phyloP scores from a whole-genome alignment of 2,113 vertebrate genomes.

The Pseudonaja textilis region DNA sequence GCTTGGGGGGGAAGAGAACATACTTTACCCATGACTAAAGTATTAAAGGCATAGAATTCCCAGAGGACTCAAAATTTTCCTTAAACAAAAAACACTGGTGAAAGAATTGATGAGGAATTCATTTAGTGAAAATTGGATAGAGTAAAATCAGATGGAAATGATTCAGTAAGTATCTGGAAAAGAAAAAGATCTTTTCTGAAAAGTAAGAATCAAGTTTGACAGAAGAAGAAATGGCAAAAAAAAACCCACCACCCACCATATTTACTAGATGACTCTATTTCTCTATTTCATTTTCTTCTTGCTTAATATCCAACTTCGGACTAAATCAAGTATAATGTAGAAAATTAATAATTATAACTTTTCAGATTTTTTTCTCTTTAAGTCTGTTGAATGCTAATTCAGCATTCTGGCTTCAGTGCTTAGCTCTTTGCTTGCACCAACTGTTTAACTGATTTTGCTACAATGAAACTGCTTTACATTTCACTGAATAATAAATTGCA shows the following conservation, averaged over 20 bases:
- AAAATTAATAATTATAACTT: too few species aligned
- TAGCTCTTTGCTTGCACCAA: neutral
- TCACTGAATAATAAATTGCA: neutral
- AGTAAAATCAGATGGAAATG: neutral
- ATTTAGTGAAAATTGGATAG: neutral
- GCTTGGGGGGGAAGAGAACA: neutral
- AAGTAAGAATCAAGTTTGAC: neutral
- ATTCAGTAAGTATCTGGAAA: neutral
- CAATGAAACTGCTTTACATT: neutral
- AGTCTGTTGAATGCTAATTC: too few species aligned
- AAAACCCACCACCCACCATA: too few species aligned
- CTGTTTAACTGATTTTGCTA: neutral
- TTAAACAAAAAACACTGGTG: neutral
- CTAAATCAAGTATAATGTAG: neutral
- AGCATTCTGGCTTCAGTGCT: neutral
- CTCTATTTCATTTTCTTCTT: neutral
- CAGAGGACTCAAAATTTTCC: neutral
- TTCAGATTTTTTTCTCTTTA: too few species aligned
- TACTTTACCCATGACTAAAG: neutral
- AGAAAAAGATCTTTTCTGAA: neutral
- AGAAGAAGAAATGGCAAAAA: neutral
- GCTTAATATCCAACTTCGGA: neutral
- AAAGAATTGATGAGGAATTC: neutral
- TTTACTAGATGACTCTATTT: neutral
- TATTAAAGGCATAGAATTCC: neutral